Base-by-base conservation (phyloP, 1,140 invertebrate genomes). In the Papilio polyxenes region DNA sequence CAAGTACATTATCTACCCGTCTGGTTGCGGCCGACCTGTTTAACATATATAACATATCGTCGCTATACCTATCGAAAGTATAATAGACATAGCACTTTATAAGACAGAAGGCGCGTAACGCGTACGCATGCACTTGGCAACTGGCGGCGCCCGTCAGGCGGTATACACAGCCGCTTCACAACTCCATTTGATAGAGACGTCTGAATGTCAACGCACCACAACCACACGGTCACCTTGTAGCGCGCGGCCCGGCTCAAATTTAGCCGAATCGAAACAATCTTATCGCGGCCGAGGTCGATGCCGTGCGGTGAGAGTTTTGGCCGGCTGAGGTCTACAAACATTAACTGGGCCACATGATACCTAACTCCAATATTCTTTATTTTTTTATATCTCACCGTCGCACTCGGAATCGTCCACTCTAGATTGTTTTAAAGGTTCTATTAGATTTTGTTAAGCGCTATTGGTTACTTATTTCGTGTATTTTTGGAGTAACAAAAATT, bases 151-250 rank as follows among this genome's bases (percentile, higher is more conserved):
- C 53, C 62, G 81, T 81, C 62, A 20, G n/a, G 8, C 62, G 62
- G 62, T 65, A 75, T 75, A 75, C 10, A 56, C 49, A 49, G 49
- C 65, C 65, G 53, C 82, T 83, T 81, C 51, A 59, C 83, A 78
- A 53, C 82, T 81, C 62, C 51, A 84, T 80, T 80, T 83, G 87
- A 85, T 87, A 88, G 89, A 90, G 89, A 83, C 90, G 88, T 90
- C 91, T 91, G 90, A 92, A 93, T 92, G 90, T 93, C 91, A 92
- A 90, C 91, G 91, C 86, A 92, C 89, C 87, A 85, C 84, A 82
- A 92, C 89, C 87, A 85, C 84, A 82, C 89, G 91, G 90, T 92
- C 92, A 92, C 91, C 90, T 92, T 92, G 90, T 84, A 82, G 82
- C 75, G 83, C 84, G 83, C 83, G 86, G 87, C 82, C 82, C 83